Percentiles rank a stretch among this genome's conserved stretches.
Conservation (phyloP, 2,113 vertebrate genomes). For the mouse (Mus musculus) region DNA sequence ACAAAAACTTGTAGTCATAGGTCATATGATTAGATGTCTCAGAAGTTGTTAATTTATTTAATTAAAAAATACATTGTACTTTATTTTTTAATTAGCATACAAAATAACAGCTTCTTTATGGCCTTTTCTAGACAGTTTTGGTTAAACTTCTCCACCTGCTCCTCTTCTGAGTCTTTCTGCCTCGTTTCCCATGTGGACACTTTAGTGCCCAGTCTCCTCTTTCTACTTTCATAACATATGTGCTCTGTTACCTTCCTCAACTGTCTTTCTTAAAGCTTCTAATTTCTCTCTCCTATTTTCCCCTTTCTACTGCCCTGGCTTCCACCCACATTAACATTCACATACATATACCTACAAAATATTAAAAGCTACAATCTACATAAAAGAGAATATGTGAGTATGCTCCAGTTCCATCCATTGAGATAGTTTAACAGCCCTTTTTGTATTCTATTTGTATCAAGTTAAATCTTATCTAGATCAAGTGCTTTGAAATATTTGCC, state of each 20-base stretch:
- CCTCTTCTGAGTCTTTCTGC: background rate
- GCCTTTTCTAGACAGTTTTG: background rate
- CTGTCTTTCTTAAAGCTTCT: background rate
- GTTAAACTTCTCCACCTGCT: background rate
- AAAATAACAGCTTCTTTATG: background rate
- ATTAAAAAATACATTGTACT: background rate
- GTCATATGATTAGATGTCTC: background rate
- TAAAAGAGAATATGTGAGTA: background rate
- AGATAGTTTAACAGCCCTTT: background rate
- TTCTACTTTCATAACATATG: background rate
- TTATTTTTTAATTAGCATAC: background rate
- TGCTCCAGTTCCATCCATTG: too few relatives aligned
- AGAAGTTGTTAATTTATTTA: background rate
- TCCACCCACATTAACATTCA: background rate
- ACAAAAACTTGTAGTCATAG: background rate
- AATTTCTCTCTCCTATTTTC: background rate
- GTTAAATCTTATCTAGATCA: background rate
- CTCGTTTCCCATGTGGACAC: fast-evolving
- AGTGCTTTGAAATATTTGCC: background rate
- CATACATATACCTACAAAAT: background rate
- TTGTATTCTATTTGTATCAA: background rate
- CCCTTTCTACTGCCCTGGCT: background rate
- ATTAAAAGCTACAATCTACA: background rate
- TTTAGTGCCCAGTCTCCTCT: background rate
- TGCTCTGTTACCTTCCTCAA: background rate